These are phyloP conservation scores for Sebastes taczanowskii DNA, from an alignment of 2,797 vertebrate genomes.

Conservation along the genomic window DNA sequence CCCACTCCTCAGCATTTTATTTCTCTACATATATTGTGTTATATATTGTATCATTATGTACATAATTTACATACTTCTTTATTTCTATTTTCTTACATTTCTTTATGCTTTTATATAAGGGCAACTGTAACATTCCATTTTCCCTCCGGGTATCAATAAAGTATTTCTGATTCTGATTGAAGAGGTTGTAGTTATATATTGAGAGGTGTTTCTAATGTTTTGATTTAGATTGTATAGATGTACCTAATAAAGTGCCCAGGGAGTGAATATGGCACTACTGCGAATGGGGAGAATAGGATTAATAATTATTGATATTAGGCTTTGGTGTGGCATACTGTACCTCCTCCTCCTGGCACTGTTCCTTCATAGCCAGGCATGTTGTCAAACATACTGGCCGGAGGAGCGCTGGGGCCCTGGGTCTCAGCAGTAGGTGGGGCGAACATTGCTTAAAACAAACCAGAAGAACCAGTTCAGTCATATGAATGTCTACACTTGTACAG, in stretches of 20 bases:
- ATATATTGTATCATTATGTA: too few species aligned
- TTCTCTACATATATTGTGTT: too few species aligned
- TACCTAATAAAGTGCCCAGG: not conserved
- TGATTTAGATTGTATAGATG: not conserved
- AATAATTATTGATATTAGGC: not conserved
- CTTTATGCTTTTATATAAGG: too few species aligned
- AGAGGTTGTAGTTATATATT: not conserved
- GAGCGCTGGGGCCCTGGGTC: slow-evolving; percentile 67
- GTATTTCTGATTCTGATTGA: too few species aligned
- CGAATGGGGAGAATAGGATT: not conserved
- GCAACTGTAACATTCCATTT: too few species aligned
- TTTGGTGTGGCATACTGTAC: slow-evolving; percentile 39
- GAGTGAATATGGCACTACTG: not conserved
- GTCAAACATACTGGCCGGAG: slow-evolving; percentile 80
- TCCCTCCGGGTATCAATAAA: too few species aligned
- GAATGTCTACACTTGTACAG: not conserved
- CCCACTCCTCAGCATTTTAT: not conserved
- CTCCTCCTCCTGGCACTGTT: slow-evolving; percentile 76
- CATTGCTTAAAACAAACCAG: slow-evolving; percentile 71
- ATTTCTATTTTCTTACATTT: too few species aligned
- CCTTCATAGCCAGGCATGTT: slow-evolving; percentile 84
- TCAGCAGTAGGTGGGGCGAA: slow-evolving; percentile 54
- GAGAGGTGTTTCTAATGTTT: not conserved
- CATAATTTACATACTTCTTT: too few species aligned
- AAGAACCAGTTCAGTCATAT: slow-evolving; percentile 58